Evolutionary conservation across 1,140 invertebrate species (phyloP).

Genomic region (Dinoponera quadriceps): DNA sequence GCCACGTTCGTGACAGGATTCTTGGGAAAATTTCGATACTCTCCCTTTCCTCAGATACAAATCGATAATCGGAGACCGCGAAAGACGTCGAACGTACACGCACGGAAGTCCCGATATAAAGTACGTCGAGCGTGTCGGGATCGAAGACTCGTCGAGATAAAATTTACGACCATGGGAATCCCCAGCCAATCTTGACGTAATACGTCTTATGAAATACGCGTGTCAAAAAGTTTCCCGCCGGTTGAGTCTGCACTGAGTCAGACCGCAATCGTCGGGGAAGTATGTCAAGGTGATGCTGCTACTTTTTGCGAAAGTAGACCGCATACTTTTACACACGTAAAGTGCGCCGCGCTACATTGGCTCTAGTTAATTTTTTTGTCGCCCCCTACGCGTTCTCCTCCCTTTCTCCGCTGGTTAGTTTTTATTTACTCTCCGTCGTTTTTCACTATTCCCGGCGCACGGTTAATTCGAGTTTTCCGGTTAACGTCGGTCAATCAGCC

Average conservation of each 20-base stretch:
- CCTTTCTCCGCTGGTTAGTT: not conserved
- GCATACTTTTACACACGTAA: conserved; percentile 16
- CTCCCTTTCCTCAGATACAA: no score
- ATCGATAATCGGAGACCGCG: not conserved
- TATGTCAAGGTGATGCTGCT: conserved; percentile 24
- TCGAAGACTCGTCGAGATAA: not conserved
- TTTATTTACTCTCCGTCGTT: not conserved
- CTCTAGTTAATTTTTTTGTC: not conserved
- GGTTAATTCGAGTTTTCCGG: not conserved
- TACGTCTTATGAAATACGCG: conserved; percentile 31
- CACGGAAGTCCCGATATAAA: not conserved
- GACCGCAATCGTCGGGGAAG: conserved; percentile 15
- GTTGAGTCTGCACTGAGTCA: not conserved
- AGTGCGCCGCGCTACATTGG: not conserved
- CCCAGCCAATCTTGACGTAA: not conserved
- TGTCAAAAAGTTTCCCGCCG: conserved; percentile 23
- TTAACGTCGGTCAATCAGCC: not conserved
- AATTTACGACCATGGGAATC: not conserved
- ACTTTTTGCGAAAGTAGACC: conserved; percentile 13
- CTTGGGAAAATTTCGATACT: no score
- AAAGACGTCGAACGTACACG: not conserved
- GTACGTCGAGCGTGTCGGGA: not conserved
- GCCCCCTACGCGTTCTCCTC: not conserved
- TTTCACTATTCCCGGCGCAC: no score
- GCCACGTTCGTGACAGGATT: no score